Evolutionary conservation across 1,140 invertebrate genomes (phyloP), one percentile per base, ranked within the genome.

Genomic region (Drosophila jambulina): DNA sequence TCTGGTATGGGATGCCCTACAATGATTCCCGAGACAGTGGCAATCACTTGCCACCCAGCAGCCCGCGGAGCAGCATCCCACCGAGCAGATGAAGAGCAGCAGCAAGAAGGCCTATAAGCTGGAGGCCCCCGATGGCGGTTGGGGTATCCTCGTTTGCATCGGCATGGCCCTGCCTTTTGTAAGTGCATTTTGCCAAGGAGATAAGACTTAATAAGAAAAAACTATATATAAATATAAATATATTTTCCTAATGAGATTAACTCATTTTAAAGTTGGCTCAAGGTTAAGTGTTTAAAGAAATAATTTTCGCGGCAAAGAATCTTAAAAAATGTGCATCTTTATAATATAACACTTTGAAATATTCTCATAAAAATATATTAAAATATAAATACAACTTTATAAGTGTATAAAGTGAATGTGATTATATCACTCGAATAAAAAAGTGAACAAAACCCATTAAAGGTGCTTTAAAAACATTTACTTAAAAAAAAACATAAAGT

Each of bases 61-160:
- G 43, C 51, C 38, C 27, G 45, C 63, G 43, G 38, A 62, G 49
- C 57, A 43, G 56, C 48, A 78, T 45, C 62, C 36, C 8, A 19
- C 36, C 43, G 25, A 40, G 19, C 53, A 51, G 23, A 48, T 46
- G 25, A 59, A 46, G 42, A 10, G 45, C 13, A 10, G 45, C 13
- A 85, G 17, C 46, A 48, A n/a, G 23, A 51, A 65, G 25, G 38
- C 57, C 25, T 88, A 85, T 23, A 78, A 19, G 19, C 61, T 90
- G 51, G 88, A 85, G 51, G 85, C 95, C 10, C 95, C 95, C 0
- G 94, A 96, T 75, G 95, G 95, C 38, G 94, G 94, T 27, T 96
- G 95, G 94, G 95, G 95, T 12, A 95, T 95, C 83, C 82, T 94
- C 2, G 93, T 96, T 29, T 94, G 95, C 68, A 84, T 95, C 23